Conservation (phyloP, 2,888 invertebrate species). For the Latrodectus elegans region DNA sequence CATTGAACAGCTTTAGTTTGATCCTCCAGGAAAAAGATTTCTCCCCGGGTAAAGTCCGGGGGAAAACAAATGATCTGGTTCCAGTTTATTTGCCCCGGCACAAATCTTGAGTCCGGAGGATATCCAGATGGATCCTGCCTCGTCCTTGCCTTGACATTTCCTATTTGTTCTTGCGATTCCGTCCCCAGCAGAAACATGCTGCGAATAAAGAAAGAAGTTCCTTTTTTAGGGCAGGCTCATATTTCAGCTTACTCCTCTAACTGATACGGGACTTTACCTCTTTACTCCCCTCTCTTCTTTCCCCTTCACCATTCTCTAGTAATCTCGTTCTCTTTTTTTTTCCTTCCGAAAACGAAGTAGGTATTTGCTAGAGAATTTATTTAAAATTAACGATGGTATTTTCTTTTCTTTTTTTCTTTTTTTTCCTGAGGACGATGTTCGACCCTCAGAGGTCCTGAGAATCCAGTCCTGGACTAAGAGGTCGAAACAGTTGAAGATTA, state of each 20-base stretch:
- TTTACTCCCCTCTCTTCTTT: not conserved
- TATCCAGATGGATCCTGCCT: constrained; percentile 50
- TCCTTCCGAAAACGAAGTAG: not conserved
- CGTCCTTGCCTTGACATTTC: constrained; percentile 48
- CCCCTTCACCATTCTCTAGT: not conserved
- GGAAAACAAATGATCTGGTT: constrained; percentile 57
- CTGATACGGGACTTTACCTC: not conserved
- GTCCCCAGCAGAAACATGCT: constrained; percentile 13
- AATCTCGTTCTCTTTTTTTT: not conserved
- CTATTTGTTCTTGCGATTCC: constrained; percentile 52
- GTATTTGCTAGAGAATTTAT: not conserved
- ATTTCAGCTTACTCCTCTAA: constrained; percentile 36
- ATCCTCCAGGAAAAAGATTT: constrained; percentile 15
- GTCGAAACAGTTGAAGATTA: not conserved
- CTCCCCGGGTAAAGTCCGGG: constrained; percentile 14
- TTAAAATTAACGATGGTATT: constrained; percentile 9
- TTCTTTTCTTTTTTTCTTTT: no score
- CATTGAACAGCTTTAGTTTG: constrained; percentile 8
- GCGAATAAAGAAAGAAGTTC: constrained; percentile 30
- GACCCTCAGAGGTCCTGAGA: not conserved
- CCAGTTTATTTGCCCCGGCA: constrained; percentile 64
- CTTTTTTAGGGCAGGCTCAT: constrained; percentile 47
- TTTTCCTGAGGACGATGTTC: not conserved
- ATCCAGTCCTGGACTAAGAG: not conserved
- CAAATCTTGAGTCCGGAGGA: constrained; percentile 44